Evolutionary conservation across 2,113 vertebrate species (phyloP), one percentile per base, ranked within the genome.

Genomic region (Anhinga anhinga): DNA sequence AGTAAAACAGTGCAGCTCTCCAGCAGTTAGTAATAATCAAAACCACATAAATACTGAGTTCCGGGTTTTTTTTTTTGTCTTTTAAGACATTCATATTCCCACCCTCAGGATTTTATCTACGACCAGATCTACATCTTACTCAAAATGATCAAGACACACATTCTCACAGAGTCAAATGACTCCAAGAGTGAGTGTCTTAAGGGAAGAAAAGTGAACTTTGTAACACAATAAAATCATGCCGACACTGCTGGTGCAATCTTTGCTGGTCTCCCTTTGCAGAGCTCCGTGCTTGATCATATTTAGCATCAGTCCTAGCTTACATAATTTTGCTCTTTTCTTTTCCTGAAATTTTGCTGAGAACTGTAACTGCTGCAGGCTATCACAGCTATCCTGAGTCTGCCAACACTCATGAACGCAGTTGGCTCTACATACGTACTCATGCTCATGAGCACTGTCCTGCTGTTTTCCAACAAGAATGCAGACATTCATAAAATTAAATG

Each of bases 341-440:
- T 63, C 47, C 63, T 47, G 49, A 53, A 34, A 53, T 77, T 53
- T 44, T 40, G 22, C 45, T 36, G n/a, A 53, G 45, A 56, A 44
- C 40, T 55, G 22, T 40, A 50, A 78, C 34, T 21, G 22, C 34
- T 78, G 30, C 30, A 29, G 34, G 15, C 40, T 61, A 40, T 20
- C 29, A 7, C 58, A 25, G 10, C 45, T 67, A 62, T 32, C 42
- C 40, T 25, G 32, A 55, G 32, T 27, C 77, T 90, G 77, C 23
- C 36, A 52, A 27, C 22, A 18, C 34, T 30, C 63, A 5, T 0
- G 29, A 52, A 70, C 0, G 3, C 36, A n/a, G 38, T 9, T 70
- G 50, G 50, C 76, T 82, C 45, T 50, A 27, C 23, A 40, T 26
- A 26, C 23, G 19, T 19, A 36, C 36, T 63, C 40, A 16, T 23